Percentiles rank a stretch among this genome's conserved stretches.
These are phyloP conservation scores for Daubentonia madagascariensis DNA, from an alignment of 2,113 vertebrate genomes.

Conservation along the genomic window DNA sequence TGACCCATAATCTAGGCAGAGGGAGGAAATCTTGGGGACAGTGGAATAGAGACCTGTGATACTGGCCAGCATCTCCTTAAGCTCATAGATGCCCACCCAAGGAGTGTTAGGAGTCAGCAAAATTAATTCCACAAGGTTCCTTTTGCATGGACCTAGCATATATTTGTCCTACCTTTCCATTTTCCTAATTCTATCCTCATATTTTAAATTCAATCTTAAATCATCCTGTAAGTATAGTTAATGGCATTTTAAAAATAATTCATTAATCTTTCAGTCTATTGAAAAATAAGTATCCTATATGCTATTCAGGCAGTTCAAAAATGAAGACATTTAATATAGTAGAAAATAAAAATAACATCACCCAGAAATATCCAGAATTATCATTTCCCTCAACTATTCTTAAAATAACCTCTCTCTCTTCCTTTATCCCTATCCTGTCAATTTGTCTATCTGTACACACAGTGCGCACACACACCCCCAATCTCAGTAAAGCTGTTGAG, in stretches of 20 bases:
- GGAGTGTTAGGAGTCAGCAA: not conserved
- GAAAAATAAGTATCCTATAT: conserved; percentile 29
- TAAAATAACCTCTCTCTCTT: not conserved
- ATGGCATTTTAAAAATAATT: conserved; percentile 28
- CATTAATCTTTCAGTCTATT: conserved; percentile 48
- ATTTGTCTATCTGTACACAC: not conserved
- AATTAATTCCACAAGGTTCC: not conserved
- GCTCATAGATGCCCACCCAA: accelerated
- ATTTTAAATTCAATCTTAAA: conserved; percentile 36
- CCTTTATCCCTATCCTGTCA: not conserved
- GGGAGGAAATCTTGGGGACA: not conserved
- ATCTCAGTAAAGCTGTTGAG: not conserved
- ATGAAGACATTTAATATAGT: conserved; percentile 44
- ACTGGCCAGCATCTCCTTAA: not conserved
- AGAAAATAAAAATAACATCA: conserved; percentile 43
- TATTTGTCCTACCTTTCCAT: not conserved
- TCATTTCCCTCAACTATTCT: conserved; percentile 23
- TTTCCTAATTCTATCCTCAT: not conserved
- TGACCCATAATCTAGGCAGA: not conserved
- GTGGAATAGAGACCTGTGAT: not conserved
- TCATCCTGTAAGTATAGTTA: conserved; percentile 46
- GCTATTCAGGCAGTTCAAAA: conserved; percentile 48
- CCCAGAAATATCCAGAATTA: conserved; percentile 27
- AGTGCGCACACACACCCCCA: not conserved
- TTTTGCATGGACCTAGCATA: not conserved